These are phyloP conservation scores for Bombycilla garrulus DNA, from an alignment of 2,113 vertebrate species.

Conservation along the genomic window DNA sequence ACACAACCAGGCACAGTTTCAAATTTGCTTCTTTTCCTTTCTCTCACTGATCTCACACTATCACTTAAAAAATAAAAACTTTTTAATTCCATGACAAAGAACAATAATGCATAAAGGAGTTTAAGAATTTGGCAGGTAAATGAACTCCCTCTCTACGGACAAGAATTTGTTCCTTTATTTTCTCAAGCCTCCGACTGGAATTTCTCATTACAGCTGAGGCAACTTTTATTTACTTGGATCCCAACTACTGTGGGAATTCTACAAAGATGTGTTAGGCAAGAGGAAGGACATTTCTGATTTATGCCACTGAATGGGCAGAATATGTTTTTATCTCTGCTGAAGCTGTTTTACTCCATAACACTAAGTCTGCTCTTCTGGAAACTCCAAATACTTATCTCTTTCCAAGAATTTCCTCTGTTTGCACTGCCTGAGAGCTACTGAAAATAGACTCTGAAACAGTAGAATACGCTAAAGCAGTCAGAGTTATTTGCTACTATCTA, in stretches of 20 bases:
- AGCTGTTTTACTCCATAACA: background rate
- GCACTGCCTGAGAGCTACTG: background rate
- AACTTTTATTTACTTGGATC: background rate
- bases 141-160: background rate
- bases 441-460: background rate
- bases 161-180: background rate
- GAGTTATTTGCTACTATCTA: background rate
- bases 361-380: background rate
- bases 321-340: background rate
- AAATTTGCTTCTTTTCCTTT: background rate
- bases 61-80: background rate
- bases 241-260: background rate
- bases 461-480: background rate
- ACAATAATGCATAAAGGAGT: background rate
- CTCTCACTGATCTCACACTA: background rate
- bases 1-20: background rate
- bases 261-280: background rate
- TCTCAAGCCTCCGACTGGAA: background rate
- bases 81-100: background rate
- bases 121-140: background rate
- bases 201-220: background rate
- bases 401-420: background rate
- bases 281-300: background rate
- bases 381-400: background rate
- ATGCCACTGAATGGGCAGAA: background rate